Conservation (phyloP, 2,888 invertebrate genomes). For the Keiferia lycopersicella region DNA sequence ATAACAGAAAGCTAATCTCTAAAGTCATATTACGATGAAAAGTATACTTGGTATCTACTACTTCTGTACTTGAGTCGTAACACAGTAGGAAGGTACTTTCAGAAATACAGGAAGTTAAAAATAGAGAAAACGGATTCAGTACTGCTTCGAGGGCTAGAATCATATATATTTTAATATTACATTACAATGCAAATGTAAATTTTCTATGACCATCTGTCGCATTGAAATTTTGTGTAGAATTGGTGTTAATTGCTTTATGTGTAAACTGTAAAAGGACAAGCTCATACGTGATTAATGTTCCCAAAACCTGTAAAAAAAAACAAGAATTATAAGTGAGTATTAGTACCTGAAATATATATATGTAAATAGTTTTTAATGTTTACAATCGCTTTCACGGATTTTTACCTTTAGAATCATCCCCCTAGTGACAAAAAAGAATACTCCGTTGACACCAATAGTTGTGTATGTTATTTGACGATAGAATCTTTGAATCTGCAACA, state of each 20-base stretch:
- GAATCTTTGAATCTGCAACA: conserved; percentile 45
- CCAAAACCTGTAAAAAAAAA: conserved; percentile 46
- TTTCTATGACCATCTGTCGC: background rate
- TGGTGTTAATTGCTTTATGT: background rate
- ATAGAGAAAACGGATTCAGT: too few relatives aligned
- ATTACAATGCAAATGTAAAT: background rate
- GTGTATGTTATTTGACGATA: conserved; percentile 47
- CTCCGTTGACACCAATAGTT: conserved; percentile 44
- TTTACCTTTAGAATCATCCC: conserved; percentile 45
- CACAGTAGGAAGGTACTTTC: too few relatives aligned
- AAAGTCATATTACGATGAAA: too few relatives aligned
- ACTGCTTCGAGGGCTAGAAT: too few relatives aligned
- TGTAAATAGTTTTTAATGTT: too few relatives aligned
- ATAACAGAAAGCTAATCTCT: too few relatives aligned
- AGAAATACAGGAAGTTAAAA: background rate
- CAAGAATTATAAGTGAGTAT: background rate
- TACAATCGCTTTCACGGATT: too few relatives aligned
- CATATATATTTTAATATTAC: too few relatives aligned
- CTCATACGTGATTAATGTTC: conserved; percentile 50
- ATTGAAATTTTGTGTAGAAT: background rate
- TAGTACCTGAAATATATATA: too few relatives aligned
- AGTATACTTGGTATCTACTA: too few relatives aligned
- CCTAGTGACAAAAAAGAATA: conserved; percentile 47
- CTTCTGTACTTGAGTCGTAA: too few relatives aligned
- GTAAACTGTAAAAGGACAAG: conserved; percentile 48